phyloP scores from a whole-genome alignment of 1,140 invertebrate species.

The Drosophila ercepeae region DNA sequence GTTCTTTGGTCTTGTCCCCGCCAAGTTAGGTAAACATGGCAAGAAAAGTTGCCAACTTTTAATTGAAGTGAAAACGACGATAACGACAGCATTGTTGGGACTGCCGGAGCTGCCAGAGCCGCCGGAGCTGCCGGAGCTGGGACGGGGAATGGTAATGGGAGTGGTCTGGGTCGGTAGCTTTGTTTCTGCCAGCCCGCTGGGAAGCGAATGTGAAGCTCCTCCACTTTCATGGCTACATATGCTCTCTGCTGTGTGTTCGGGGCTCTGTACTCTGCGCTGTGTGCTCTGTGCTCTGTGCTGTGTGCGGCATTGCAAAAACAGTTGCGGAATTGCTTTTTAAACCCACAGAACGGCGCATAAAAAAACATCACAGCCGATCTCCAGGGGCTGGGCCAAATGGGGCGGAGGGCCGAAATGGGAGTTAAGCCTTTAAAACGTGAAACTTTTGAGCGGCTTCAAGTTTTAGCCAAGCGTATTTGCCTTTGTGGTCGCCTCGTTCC shows the following conservation, averaged over 20 bases:
- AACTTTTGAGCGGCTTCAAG: conserved; percentile 78
- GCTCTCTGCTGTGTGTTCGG: neutral
- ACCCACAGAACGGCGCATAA: conserved; percentile 74
- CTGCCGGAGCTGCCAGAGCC: conserved; percentile 30
- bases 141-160: conserved; percentile 22
- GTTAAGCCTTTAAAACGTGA: conserved; percentile 78
- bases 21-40: conserved; percentile 73
- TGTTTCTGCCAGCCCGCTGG: conserved; percentile 70
- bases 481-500: conserved; percentile 49
- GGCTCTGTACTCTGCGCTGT: conserved; percentile 2
- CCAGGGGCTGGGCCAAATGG: conserved; percentile 46
- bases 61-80: conserved; percentile 83
- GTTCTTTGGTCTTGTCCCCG: conserved; percentile 11
- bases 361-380: conserved; percentile 64
- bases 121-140: too few relatives aligned
- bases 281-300: conserved; percentile 18
- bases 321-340: conserved; percentile 81
- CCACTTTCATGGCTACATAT: conserved; percentile 24
- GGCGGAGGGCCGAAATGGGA: conserved; percentile 25
- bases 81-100: conserved; percentile 81
- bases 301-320: conserved; percentile 66
- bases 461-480: conserved; percentile 71
- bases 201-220: conserved; percentile 47
- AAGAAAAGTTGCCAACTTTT: conserved; percentile 83
- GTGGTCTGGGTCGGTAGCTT: conserved; percentile 30